Percentiles rank a stretch among this genome's conserved stretches.
phyloP scores from a whole-genome alignment of 2,113 vertebrate species.

The Blennius ocellaris region DNA sequence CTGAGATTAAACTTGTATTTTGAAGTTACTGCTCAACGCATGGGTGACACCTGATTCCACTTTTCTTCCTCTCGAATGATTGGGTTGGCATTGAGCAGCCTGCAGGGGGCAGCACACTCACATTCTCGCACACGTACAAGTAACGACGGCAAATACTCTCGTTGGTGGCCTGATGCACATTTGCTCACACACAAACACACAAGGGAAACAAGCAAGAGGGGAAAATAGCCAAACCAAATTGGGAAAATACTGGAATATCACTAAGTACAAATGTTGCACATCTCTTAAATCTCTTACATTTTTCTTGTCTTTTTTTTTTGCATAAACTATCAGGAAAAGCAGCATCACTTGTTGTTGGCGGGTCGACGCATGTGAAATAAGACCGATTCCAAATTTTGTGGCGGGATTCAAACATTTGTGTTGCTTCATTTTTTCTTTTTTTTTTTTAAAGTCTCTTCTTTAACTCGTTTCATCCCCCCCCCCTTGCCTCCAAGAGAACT shows the following conservation, averaged over 20 bases:
- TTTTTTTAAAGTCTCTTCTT: no score
- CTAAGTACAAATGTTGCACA: conserved; percentile 61
- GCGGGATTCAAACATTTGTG: conserved; percentile 30
- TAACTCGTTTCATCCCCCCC: conserved; percentile 27
- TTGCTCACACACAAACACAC: conserved; percentile 12
- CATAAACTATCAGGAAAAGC: conserved; percentile 76
- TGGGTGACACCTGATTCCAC: background rate
- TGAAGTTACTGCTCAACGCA: no score
- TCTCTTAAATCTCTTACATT: no score
- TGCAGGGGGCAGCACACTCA: conserved; percentile 67
- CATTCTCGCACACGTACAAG: conserved; percentile 9
- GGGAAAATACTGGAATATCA: conserved; percentile 57
- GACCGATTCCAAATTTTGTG: conserved; percentile 41
- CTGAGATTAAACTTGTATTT: no score
- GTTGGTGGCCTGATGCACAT: conserved; percentile 2
- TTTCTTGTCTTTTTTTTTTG: conserved; percentile 45
- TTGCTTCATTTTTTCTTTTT: conserved; percentile 14
- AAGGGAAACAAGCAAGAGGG: conserved; percentile 28
- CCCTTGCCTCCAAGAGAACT: background rate
- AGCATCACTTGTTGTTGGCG: conserved; percentile 62
- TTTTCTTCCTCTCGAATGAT: conserved; percentile 12
- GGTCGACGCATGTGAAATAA: conserved; percentile 46
- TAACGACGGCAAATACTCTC: conserved; percentile 18
- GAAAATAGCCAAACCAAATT: conserved; percentile 31
- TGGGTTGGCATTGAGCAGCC: conserved; percentile 38